Conservation (phyloP, 1,140 invertebrate species). For the Chrysoperla carnea region DNA sequence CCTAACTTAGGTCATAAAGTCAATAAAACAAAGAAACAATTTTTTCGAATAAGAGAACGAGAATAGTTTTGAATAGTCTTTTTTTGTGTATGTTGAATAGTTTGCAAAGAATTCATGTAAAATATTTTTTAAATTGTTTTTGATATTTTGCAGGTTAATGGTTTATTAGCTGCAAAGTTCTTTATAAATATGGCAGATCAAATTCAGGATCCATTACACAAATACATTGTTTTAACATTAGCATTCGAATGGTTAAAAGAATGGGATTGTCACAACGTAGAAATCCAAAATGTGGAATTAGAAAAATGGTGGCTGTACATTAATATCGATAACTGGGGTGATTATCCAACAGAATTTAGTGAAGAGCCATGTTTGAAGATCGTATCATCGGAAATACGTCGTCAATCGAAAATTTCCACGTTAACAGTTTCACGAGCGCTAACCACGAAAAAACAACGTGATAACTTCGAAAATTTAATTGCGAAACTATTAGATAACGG, state of each 20-base stretch:
- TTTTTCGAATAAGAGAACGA: too few relatives aligned
- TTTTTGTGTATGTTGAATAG: too few relatives aligned
- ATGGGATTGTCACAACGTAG: slow-evolving; percentile 21
- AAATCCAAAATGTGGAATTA: slow-evolving; percentile 27
- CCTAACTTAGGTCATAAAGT: too few relatives aligned
- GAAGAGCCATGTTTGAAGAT: slow-evolving; percentile 19
- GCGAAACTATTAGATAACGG: slow-evolving; percentile 19
- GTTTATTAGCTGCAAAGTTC: slow-evolving; percentile 32
- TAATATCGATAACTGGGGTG: slow-evolving; percentile 14
- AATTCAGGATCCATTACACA: slow-evolving; percentile 24
- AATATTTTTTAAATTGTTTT: too few relatives aligned
- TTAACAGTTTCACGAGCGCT: slow-evolving; percentile 3
- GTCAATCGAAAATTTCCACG: slow-evolving; percentile 17
- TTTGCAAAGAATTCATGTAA: too few relatives aligned
- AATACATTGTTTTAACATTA: slow-evolving; percentile 30
- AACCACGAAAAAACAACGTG: slow-evolving; percentile 11
- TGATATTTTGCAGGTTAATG: slow-evolving; percentile 19
- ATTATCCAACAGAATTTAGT: slow-evolving; percentile 17
- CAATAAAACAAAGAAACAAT: too few relatives aligned
- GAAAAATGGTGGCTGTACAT: slow-evolving; percentile 32
- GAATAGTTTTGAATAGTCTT: too few relatives aligned
- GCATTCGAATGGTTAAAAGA: slow-evolving; percentile 32
- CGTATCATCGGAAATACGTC: slow-evolving; percentile 23
- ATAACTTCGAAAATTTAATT: slow-evolving; percentile 15
- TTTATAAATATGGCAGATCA: slow-evolving; percentile 29